These are phyloP conservation scores for Coptotermes formosanus DNA, from an alignment of 1,140 invertebrate species.

Conservation along the genomic window DNA sequence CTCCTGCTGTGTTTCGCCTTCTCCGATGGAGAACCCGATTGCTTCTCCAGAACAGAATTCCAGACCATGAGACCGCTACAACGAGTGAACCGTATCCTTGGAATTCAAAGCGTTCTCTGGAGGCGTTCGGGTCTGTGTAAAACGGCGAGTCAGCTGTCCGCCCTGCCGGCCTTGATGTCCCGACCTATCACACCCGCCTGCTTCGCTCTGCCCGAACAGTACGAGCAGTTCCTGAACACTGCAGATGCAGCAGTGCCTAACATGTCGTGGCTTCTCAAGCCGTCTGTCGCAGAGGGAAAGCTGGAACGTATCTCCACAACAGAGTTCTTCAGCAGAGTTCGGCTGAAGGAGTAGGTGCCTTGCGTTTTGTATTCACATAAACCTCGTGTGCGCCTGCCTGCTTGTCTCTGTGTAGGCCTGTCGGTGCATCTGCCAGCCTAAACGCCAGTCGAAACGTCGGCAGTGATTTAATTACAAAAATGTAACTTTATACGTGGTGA, in stretches of 20 bases:
- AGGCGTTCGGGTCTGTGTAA: conserved; percentile 21
- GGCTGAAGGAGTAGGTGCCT: conserved; percentile 25
- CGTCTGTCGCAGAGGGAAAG: neutral
- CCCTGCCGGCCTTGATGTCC: neutral
- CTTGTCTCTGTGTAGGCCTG: neutral
- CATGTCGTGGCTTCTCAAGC: conserved; percentile 39
- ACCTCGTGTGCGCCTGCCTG: neutral
- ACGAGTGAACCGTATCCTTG: conserved; percentile 23
- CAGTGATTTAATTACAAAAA: neutral
- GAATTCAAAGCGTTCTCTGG: neutral
- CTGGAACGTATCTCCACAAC: conserved; percentile 22
- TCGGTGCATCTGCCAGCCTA: neutral
- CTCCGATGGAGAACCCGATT: neutral
- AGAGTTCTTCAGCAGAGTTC: conserved; percentile 35
- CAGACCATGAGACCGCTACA: neutral
- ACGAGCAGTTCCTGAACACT: conserved; percentile 40
- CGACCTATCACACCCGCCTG: conserved; percentile 36
- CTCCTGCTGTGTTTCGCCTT: conserved; percentile 25
- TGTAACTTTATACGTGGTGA: too few relatives aligned
- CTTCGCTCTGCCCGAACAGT: conserved; percentile 40
- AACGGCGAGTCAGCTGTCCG: conserved; percentile 9
- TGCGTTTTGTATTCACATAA: neutral
- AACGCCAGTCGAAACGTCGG: neutral
- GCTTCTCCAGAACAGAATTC: neutral
- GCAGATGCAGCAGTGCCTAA: conserved; percentile 40